A percentile compares a stretch with the other conserved stretches of the same genome.
Evolutionary conservation across 2,113 vertebrate species (phyloP).

Genomic region (Notechis scutatus): DNA sequence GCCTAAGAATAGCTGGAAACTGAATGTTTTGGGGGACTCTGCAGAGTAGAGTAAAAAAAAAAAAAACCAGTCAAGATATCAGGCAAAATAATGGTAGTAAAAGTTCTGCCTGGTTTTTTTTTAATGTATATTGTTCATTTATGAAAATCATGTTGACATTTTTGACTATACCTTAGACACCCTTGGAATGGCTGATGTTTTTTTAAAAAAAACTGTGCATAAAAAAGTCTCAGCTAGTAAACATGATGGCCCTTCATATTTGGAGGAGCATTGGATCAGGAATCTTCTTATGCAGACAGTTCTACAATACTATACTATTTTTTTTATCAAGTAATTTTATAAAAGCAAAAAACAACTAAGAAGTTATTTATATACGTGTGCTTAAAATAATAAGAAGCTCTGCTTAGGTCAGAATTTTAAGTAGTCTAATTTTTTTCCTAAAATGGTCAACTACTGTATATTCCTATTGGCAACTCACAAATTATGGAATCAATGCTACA

Average conservation of each 20-base stretch:
- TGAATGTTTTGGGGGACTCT: neutral
- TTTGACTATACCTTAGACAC: neutral
- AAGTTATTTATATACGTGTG: neutral
- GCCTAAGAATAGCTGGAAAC: neutral
- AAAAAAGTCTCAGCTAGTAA: neutral
- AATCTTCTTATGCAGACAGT: neutral
- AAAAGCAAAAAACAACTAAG: neutral
- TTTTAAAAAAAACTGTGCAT: neutral
- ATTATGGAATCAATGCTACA: neutral
- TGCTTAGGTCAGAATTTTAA: neutral
- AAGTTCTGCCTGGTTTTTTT: neutral
- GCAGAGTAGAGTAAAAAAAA: neutral
- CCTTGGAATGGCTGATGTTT: neutral
- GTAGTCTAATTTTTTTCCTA: neutral
- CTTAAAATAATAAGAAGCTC: neutral
- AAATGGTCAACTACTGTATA: neutral
- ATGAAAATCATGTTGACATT: neutral
- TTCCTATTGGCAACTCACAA: neutral
- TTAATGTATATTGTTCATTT: neutral
- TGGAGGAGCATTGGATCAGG: neutral
- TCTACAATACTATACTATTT: neutral
- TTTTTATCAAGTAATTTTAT: neutral
- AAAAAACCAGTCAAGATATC: neutral
- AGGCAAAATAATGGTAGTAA: neutral
- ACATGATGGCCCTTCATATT: neutral